Evolutionary conservation across 2,797 vertebrate genomes (phyloP).

Genomic region (Leptoclinus maculatus): DNA sequence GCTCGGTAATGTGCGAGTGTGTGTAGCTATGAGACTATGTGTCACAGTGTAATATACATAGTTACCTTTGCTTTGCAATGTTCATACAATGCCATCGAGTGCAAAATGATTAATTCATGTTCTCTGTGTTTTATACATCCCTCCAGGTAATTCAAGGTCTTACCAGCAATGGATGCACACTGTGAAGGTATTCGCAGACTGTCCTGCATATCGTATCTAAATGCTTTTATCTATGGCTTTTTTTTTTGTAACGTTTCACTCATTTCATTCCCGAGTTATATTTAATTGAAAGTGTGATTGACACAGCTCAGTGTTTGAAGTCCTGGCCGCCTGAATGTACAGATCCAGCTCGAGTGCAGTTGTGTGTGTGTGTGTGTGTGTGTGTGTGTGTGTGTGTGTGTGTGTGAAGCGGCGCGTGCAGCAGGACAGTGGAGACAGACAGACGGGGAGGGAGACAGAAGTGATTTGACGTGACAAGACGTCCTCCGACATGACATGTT

Average conservation of each 20-base stretch:
- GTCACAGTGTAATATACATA: slow-evolving; percentile 17
- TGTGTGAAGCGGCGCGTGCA: slow-evolving; percentile 76
- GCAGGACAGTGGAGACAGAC: slow-evolving; percentile 71
- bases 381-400: no score
- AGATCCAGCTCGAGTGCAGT: slow-evolving; percentile 53
- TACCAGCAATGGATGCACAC: slow-evolving; percentile 97
- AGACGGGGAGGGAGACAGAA: slow-evolving; percentile 72
- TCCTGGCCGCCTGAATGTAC: slow-evolving; percentile 57
- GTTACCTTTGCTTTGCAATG: slow-evolving; percentile 21
- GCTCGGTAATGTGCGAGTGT: background rate
- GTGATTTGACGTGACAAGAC: slow-evolving; percentile 86
- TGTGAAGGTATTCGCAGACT: slow-evolving; percentile 89
- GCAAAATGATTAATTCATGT: slow-evolving; percentile 54
- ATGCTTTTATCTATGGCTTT: slow-evolving; percentile 41
- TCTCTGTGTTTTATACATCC: slow-evolving; percentile 42
- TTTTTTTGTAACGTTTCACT: slow-evolving; percentile 39
- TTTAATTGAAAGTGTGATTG: slow-evolving; percentile 77
- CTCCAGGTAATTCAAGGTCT: slow-evolving; percentile 91
- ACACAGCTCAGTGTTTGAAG: slow-evolving; percentile 71
- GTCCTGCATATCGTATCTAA: slow-evolving; percentile 25
- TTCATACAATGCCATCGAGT: slow-evolving; percentile 21
- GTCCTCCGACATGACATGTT: slow-evolving; percentile 84
- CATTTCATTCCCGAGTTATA: slow-evolving; percentile 55
- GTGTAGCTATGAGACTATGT: background rate
- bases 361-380: no score